Evolutionary conservation across 2,888 invertebrate species (phyloP).

Genomic region (Dicyrtoma fusca): DNA sequence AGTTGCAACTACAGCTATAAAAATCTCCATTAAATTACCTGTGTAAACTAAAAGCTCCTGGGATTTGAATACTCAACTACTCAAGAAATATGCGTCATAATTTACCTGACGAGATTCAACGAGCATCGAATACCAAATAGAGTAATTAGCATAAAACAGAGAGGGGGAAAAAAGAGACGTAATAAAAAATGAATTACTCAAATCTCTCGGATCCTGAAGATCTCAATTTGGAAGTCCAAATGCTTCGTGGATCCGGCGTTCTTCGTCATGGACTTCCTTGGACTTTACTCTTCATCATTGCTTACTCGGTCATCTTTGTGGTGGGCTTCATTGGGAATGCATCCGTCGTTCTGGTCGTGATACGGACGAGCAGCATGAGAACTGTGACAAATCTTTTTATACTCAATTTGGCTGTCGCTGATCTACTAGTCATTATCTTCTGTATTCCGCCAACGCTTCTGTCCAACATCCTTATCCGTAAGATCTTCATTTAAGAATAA

Average conservation of each 20-base stretch:
- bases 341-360: conserved; percentile 57
- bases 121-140: no score
- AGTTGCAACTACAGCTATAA: no score
- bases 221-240: no score
- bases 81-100: no score
- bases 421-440: conserved; percentile 61
- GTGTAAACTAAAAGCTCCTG: no score
- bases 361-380: conserved; percentile 57
- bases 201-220: not conserved
- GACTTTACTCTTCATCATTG: conserved; percentile 58
- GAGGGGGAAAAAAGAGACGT: not conserved
- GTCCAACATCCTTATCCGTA: conserved; percentile 61
- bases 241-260: not conserved
- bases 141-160: not conserved
- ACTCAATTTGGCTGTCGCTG: conserved; percentile 58
- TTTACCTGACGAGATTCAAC: no score
- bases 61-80: no score
- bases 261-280: conserved; percentile 57
- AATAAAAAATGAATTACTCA: conserved; percentile 22
- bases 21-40: no score
- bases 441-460: conserved; percentile 62
- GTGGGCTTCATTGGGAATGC: conserved; percentile 58
- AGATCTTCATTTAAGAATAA: no score
- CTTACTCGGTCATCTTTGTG: conserved; percentile 58
- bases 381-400: conserved; percentile 62